Evolutionary conservation across 2,888 invertebrate species (phyloP).

Genomic region (Synanthedon myopaeformis): DNA sequence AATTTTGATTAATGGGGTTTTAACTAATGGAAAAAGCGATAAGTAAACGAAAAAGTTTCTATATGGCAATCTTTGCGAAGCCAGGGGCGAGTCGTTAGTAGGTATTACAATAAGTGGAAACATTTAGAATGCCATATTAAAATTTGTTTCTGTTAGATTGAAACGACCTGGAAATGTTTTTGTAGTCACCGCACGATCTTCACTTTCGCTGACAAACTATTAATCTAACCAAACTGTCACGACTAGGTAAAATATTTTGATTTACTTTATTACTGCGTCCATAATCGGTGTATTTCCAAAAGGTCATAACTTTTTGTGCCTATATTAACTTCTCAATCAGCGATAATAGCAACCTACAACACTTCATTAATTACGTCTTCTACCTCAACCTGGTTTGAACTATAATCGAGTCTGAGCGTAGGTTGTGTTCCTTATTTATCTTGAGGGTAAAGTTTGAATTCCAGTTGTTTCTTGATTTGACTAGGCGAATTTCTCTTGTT

Average conservation of each 20-base stretch:
- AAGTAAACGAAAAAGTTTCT: too few species aligned
- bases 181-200: conserved; percentile 35
- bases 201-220: conserved; percentile 49
- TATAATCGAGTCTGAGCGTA: conserved; percentile 26
- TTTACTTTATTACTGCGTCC: not conserved
- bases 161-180: conserved; percentile 11
- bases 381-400: conserved; percentile 25
- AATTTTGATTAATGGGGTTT: too few species aligned
- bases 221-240: conserved; percentile 35
- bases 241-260: conserved; percentile 25
- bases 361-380: conserved; percentile 13
- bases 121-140: too few species aligned
- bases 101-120: too few species aligned
- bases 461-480: too few species aligned
- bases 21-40: too few species aligned
- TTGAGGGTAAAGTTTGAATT: too few species aligned
- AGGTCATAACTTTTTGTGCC: not conserved
- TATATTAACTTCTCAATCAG: not conserved
- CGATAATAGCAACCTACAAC: not conserved
- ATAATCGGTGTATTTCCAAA: not conserved
- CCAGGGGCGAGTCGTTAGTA: too few species aligned
- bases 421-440: conserved; percentile 5
- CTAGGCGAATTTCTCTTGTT: too few species aligned
- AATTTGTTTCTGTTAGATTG: too few species aligned
- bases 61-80: too few species aligned